Evolutionary conservation across 2,797 vertebrate genomes (phyloP).

Genomic region (Miichthys miiuy): DNA sequence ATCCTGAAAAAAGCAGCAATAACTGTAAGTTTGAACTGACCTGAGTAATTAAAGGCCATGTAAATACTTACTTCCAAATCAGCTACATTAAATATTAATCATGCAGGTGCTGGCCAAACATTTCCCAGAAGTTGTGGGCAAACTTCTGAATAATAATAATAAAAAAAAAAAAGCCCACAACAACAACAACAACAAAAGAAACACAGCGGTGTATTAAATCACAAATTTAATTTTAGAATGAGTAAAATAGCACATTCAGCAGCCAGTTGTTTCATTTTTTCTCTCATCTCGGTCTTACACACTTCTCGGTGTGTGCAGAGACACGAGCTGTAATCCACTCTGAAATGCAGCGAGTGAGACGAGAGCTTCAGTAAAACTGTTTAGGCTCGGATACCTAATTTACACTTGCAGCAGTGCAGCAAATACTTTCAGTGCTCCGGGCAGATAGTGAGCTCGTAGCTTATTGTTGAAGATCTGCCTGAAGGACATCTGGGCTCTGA

Average conservation of each 20-base stretch:
- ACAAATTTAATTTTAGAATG: constrained; percentile 43
- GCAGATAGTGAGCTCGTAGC: constrained; percentile 29
- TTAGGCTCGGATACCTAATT: constrained; percentile 55
- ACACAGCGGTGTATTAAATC: constrained; percentile 42
- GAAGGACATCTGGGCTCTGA: constrained; percentile 14
- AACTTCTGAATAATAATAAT: constrained; percentile 54
- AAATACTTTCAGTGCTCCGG: constrained; percentile 38
- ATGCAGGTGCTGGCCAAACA: constrained; percentile 76
- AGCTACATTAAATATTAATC: constrained; percentile 80
- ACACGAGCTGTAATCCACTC: constrained; percentile 62
- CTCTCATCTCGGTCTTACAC: constrained; percentile 31
- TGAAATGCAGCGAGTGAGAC: constrained; percentile 51
- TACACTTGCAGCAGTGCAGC: constrained; percentile 61
- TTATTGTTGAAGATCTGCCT: constrained; percentile 37
- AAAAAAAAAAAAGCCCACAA: not conserved
- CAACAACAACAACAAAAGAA: not conserved
- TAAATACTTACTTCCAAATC: constrained; percentile 74
- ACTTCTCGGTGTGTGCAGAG: constrained; percentile 36
- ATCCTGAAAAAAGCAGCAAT: constrained; percentile 65
- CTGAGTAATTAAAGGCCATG: constrained; percentile 78
- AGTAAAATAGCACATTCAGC: constrained; percentile 44
- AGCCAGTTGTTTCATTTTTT: constrained; percentile 49
- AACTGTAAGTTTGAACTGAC: constrained; percentile 78
- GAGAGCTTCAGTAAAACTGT: constrained; percentile 54
- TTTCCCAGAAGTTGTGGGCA: constrained; percentile 61